Evolutionary conservation across 2,888 invertebrate species (phyloP).

Genomic region (Charanyca ferruginea): DNA sequence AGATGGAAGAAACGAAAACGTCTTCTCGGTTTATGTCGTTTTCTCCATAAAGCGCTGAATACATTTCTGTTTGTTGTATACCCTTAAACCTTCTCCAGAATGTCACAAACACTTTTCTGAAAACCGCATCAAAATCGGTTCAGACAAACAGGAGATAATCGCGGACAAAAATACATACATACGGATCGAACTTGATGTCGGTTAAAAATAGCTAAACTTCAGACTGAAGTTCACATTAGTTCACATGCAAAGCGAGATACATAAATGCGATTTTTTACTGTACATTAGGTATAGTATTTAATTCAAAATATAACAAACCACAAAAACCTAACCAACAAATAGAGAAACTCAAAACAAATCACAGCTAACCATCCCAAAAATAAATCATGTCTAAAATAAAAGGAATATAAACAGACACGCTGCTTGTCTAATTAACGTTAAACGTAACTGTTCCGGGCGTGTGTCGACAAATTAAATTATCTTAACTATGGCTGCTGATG

Average conservation of each 20-base stretch:
- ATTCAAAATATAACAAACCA: no score
- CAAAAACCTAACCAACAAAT: slow-evolving; percentile 7
- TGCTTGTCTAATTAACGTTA: slow-evolving; percentile 55
- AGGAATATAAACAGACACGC: slow-evolving; percentile 42
- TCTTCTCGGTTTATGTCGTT: no score
- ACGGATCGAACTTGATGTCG: no score
- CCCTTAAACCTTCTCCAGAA: no score
- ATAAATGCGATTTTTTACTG: neutral
- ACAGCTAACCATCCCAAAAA: slow-evolving; percentile 15
- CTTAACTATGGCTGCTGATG: slow-evolving; percentile 41
- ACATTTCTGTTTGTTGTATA: no score
- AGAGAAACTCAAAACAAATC: slow-evolving; percentile 23
- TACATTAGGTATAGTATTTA: neutral
- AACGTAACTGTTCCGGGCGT: slow-evolving; percentile 49
- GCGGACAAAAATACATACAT: no score
- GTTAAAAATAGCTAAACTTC: slow-evolving; percentile 3
- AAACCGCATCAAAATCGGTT: no score
- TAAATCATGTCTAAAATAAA: slow-evolving; percentile 47
- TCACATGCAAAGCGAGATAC: neutral
- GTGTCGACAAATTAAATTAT: slow-evolving; percentile 60
- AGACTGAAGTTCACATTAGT: neutral
- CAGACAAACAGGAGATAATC: no score
- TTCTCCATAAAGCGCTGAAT: no score
- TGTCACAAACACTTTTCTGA: no score
- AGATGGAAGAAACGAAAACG: no score